These are phyloP conservation scores for Dicaeum eximium DNA, from an alignment of 2,113 vertebrate genomes.

Conservation along the genomic window DNA sequence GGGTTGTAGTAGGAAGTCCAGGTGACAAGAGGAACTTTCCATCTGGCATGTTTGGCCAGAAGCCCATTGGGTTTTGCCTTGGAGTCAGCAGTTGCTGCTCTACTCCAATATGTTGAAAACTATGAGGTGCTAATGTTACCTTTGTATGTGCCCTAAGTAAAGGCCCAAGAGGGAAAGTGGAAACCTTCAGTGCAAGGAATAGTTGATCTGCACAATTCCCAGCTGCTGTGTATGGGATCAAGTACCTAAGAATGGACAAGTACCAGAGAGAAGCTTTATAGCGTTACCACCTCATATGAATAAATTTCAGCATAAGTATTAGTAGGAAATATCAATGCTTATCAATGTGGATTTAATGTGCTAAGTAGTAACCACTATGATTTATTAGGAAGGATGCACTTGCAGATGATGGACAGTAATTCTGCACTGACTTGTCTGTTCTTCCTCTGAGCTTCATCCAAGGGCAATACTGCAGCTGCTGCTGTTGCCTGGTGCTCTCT, in stretches of 20 bases:
- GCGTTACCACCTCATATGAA: rapidly evolving
- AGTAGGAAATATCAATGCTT: not conserved
- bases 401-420: not conserved
- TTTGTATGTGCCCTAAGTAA: not conserved
- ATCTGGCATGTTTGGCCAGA: not conserved
- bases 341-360: not conserved
- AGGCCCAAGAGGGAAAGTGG: not conserved
- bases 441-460: not conserved
- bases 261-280: not conserved
- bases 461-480: not conserved
- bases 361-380: not conserved
- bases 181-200: not conserved
- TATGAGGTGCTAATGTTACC: not conserved
- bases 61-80: not conserved
- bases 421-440: not conserved
- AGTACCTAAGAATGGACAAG: not conserved
- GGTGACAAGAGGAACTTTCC: not conserved
- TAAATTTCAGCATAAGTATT: not conserved
- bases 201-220: not conserved
- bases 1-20: not conserved
- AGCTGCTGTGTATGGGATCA: not conserved
- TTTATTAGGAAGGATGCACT: not conserved
- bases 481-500: not conserved
- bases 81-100: not conserved
- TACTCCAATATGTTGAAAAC: not conserved